Conservation (phyloP, 2,888 invertebrate species). For the Chelonus formosanus region DNA sequence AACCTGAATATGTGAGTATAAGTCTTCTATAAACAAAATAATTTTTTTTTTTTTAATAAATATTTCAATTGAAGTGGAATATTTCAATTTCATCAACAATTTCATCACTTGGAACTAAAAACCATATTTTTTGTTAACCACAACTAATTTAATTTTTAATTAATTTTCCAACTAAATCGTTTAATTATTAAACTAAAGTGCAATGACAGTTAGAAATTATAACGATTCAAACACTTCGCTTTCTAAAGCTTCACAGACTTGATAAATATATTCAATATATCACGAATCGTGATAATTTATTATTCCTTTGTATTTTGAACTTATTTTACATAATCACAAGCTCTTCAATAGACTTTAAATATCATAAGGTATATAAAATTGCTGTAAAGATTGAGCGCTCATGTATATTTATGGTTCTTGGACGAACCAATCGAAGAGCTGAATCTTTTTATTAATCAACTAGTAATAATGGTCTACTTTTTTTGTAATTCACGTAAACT, state of each 20-base stretch:
- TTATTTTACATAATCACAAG: conserved; percentile 12
- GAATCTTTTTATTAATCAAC: conserved; percentile 41
- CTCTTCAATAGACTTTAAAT: conserved; percentile 41
- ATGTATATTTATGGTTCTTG: conserved; percentile 46
- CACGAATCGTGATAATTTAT: conserved; percentile 12
- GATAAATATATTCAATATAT: background rate
- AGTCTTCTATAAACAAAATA: background rate
- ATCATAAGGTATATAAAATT: conserved; percentile 48
- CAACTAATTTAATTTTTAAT: no score
- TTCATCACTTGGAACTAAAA: no score
- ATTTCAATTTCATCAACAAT: no score
- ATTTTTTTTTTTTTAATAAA: conserved; percentile 8
- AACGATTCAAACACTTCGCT: no score
- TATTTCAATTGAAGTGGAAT: no score
- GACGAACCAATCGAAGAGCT: conserved; percentile 55
- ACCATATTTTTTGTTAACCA: no score
- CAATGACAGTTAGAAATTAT: no score
- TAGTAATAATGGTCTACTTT: conserved; percentile 46
- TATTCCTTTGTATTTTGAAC: background rate
- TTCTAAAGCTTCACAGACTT: background rate
- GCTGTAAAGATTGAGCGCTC: conserved; percentile 53
- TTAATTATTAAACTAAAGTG: no score
- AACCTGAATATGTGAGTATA: conserved; percentile 89
- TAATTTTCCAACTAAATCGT: no score
- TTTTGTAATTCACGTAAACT: conserved; percentile 54